Evolutionary conservation across 1,140 invertebrate species (phyloP), one percentile per base, ranked within the genome.

Genomic region (Drosophila orosa): DNA sequence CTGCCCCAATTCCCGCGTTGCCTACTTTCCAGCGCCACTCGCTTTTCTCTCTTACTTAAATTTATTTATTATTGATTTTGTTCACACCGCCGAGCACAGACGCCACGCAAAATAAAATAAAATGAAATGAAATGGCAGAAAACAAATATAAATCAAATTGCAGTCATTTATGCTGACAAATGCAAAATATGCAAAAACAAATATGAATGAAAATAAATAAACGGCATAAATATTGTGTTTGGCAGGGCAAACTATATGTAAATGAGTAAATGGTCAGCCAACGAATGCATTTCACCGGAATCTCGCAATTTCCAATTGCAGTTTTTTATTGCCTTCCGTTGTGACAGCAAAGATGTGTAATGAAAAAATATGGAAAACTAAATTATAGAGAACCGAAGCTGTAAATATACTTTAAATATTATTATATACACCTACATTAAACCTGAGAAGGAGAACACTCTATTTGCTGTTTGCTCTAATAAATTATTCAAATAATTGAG

Each of bases 151-250:
- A 78, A 81, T 81, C 68, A 81, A 63, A 37, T 45, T 56, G 42
- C 45, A 66, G 55, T 48, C 78, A 73, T 73, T 78, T 56, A 42
- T 57, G 77, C 68, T 68, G 69, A 79, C 77, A 73, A 77, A 81
- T 74, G 40, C 65, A 61, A 50, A 74, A 42, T 58, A 39, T 52
- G 39, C 44, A 52, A 12, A 27, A 37, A 47, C 39, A 74, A 74
- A 50, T 66, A 24, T 15, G 31, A 67, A n/a, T 10, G 31, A 33
- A 79, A 45, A 67, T 56, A 55, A 59, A 45, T 75, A 52, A 62
- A 42, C 33, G 47, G 33, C 57, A 55, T 45, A 57, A 84, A 80
- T 77, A 68, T 60, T 62, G 52, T 61, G 27, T 74, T 63, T 63
- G 71, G 37, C 71, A 63, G 39, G 37, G 25, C 37, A 54, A 63